A percentile compares a stretch with the other conserved stretches of the same genome.
Evolutionary conservation across 2,888 invertebrate species (phyloP).

Genomic region (Drosophila subsilvestris): DNA sequence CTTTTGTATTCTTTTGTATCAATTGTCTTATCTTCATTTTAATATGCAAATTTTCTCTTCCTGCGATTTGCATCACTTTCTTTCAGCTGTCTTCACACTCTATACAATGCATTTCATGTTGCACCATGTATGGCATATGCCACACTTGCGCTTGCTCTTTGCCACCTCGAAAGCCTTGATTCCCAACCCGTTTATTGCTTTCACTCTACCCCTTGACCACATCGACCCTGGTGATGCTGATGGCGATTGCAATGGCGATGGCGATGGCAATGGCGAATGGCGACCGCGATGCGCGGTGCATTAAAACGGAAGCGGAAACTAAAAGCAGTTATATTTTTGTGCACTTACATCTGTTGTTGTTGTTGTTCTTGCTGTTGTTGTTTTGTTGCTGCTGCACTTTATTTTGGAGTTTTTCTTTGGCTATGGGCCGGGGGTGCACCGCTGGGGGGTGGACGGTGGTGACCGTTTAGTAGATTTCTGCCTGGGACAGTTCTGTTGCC

Average conservation of each 20-base stretch:
- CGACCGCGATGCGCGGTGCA: slow-evolving; percentile 61
- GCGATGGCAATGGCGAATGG: slow-evolving; percentile 33
- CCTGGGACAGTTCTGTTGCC: background rate
- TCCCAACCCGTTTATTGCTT: background rate
- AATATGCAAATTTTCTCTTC: too few species aligned
- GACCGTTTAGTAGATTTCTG: slow-evolving; percentile 29
- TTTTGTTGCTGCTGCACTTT: slow-evolving; percentile 20
- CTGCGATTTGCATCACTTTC: too few species aligned
- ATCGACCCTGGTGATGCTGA: slow-evolving; percentile 46
- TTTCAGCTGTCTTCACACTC: too few species aligned
- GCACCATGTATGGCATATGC: too few species aligned
- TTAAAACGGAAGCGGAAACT: slow-evolving; percentile 75
- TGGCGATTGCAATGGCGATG: slow-evolving; percentile 35
- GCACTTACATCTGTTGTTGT: slow-evolving; percentile 57
- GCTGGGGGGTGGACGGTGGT: background rate
- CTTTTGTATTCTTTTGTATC: too few species aligned
- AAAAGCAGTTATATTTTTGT: slow-evolving; percentile 75
- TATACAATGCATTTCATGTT: too few species aligned
- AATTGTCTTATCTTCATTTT: too few species aligned
- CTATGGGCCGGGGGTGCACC: slow-evolving; percentile 26
- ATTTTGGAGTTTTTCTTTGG: slow-evolving; percentile 55
- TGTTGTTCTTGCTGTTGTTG: slow-evolving; percentile 11
- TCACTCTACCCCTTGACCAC: slow-evolving; percentile 25
- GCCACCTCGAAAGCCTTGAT: slow-evolving; percentile 2
- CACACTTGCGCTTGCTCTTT: too few species aligned